Base-by-base conservation (phyloP, 2,888 invertebrate species). In the Microchrysa polita region DNA sequence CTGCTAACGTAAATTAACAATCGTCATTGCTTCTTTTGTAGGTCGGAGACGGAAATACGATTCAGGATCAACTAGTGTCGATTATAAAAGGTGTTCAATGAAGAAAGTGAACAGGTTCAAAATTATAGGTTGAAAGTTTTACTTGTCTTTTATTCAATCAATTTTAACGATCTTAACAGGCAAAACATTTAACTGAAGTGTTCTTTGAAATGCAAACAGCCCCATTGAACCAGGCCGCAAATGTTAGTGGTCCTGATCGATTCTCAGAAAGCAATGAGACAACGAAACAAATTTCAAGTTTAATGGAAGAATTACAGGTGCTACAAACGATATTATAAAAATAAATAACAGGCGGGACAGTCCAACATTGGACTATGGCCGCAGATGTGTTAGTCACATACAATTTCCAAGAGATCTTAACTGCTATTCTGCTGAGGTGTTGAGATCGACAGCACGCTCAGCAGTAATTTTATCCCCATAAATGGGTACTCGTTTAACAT, bases 31-130 rank as follows among this genome's bases (percentile, higher is more conserved):
- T 14, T 27, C 23, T 14, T 63, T 5, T 10, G 14, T 20, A 73
- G 73, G 73, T 61, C 2, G 63, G 57, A 27, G 75, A 73, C 22
- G 42, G 16, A 23, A 48, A 22, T 10, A 73, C 67, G 14, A 14
- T 65, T n/a, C 57, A 73, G 12, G 60, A 73, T 18, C 55, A 75
- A 57, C 44, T 75, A 57, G 0, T 65, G n/a, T 59, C 48, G 22
- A 44, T 52, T 52, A 27, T 74, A 18, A 67, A 73, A 63, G 57
- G 71, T 61, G 7, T 16, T 60, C 16, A 60, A 72, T 20, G 72
- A 72, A 72, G 60, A 72, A 14, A 72, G 22, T 5, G 48, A 59
- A 72, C 72, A 72, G 69, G 67, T 53, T 22, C 10, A 44, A 9
- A 12, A 16, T 18, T 55, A 2, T 10, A 14, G 9, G 9, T 10